Evolutionary conservation across 2,888 invertebrate genomes (phyloP).

Genomic region (Mesoligia furuncula): DNA sequence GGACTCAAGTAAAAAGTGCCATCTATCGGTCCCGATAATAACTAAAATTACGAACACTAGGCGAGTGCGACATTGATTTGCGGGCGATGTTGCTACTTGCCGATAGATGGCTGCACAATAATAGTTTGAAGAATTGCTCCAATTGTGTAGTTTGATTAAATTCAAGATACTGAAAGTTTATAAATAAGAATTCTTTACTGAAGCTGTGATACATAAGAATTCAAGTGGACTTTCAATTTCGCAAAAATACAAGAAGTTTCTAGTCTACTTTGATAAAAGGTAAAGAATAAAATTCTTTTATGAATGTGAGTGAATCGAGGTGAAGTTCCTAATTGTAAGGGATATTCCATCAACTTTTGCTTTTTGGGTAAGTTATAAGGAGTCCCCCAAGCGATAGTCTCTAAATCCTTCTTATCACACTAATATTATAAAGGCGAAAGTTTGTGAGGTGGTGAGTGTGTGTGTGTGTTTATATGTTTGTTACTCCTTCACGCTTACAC

Average conservation of each 20-base stretch:
- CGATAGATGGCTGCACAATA: too few relatives aligned
- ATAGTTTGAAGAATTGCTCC: neutral
- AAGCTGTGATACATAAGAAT: constrained; percentile 1
- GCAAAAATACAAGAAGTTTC: constrained; percentile 18
- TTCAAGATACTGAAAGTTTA: neutral
- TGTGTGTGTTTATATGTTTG: neutral
- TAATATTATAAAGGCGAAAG: too few relatives aligned
- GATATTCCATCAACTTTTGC: neutral
- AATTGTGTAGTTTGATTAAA: constrained; percentile 22
- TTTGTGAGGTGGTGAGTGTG: too few relatives aligned
- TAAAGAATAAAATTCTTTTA: neutral
- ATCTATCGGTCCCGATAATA: too few relatives aligned
- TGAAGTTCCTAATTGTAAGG: neutral
- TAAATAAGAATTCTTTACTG: constrained; percentile 11
- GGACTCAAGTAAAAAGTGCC: too few relatives aligned
- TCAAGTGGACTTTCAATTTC: constrained; percentile 17
- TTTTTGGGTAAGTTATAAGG: neutral
- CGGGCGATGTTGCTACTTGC: too few relatives aligned
- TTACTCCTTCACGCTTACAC: too few relatives aligned
- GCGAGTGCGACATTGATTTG: too few relatives aligned
- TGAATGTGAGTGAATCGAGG: neutral
- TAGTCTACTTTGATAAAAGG: constrained; percentile 1
- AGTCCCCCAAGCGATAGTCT: neutral
- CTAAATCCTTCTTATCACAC: too few relatives aligned
- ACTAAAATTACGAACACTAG: too few relatives aligned